Evolutionary conservation across 2,888 invertebrate species (phyloP).

Genomic region (Leptinotarsa peninsularis): DNA sequence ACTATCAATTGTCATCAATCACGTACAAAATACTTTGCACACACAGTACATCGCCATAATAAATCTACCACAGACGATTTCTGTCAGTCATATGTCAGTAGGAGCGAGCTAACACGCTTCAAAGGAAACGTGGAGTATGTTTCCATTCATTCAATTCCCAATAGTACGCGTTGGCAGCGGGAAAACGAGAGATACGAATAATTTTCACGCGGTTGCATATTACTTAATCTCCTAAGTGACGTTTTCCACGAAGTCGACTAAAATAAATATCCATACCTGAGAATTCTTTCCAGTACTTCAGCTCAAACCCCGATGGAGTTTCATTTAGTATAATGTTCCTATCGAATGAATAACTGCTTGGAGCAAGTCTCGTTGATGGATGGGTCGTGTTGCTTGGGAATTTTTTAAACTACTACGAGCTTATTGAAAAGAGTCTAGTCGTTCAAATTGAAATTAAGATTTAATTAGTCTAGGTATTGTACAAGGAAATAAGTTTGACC

Average conservation of each 20-base stretch:
- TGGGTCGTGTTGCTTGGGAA: too few relatives aligned
- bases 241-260: neutral
- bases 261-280: neutral
- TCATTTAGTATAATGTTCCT: too few relatives aligned
- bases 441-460: too few relatives aligned
- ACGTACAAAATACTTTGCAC: neutral
- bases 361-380: too few relatives aligned
- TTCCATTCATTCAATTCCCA: conserved; percentile 15
- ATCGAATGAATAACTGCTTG: too few relatives aligned
- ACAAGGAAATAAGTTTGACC: too few relatives aligned
- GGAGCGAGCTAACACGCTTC: neutral
- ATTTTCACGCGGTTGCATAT: conserved; percentile 19
- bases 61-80: neutral
- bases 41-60: neutral
- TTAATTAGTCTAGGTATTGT: too few relatives aligned
- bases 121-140: conserved; percentile 9
- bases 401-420: too few relatives aligned
- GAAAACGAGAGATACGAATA: conserved; percentile 14
- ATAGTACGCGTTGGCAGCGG: conserved; percentile 1
- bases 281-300: too few relatives aligned
- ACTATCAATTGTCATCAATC: too few relatives aligned
- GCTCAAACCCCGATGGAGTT: too few relatives aligned
- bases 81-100: neutral
- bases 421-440: too few relatives aligned
- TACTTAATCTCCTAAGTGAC: conserved; percentile 18